Evolutionary conservation across 2,113 vertebrate species (phyloP), one percentile per base, ranked within the genome.

Genomic region (Xiphophorus couchianus): DNA sequence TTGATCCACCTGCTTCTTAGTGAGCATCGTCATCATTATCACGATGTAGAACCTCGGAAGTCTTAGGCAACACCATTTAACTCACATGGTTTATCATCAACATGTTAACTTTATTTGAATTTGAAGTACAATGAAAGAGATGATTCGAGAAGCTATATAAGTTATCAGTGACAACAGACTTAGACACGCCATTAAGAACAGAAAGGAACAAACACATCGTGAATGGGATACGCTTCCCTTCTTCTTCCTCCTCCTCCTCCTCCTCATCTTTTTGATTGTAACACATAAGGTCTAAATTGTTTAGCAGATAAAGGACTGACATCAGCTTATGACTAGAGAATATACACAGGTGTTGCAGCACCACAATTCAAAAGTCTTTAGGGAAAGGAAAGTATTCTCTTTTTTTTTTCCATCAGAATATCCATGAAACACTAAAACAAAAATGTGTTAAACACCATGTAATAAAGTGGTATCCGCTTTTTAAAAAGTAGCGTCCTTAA

Each of bases 191-290:
- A 93, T 91, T 79, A 88, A 91, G 89, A 90, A 90, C 80, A 78
- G 87, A 54, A 92, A 90, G 76, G 85, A 92, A 89, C 89, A 88
- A 91, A 92, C 96, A 95, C 94, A 90, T 93, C 86, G 93, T 96
- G 95, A 96, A 95, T 93, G 95, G 86, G 93, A 95, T 80, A 92
- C 92, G 94, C 94, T 91, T 94, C 93, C 90, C 27, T 39, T 14
- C n/a, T 39, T 39, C 64, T 3, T 91, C 92, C 89, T 73, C 78
- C 65, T 74, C 39, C 30, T 39, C 64, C 7, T 91, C 92, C 44
- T 73, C 69, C 42, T 44, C 75, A 85, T 95, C 93, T 66, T 68
- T 62, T 84, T 89, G 86, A 88, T 88, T 90, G 84, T 88, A 91
- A 91, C 90, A 90, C 84, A 87, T 75, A 88, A 74, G 83, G 80